Evolutionary conservation across 2,113 vertebrate species (phyloP).

Genomic region (Passer montanus): DNA sequence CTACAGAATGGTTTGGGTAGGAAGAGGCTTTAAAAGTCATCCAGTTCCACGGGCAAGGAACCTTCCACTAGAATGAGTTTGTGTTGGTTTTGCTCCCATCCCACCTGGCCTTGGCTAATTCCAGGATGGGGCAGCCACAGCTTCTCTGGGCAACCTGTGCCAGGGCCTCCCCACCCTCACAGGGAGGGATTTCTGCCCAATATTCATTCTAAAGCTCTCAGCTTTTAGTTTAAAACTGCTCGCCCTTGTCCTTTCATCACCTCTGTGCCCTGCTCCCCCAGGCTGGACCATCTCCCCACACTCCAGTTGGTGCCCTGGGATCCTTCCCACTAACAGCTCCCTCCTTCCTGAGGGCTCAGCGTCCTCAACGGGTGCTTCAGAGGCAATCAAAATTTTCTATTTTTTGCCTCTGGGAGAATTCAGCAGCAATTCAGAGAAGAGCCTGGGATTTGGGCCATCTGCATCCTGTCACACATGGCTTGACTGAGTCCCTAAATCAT

Average conservation of each 20-base stretch:
- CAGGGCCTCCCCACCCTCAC: neutral
- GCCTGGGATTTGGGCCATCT: conserved; percentile 9
- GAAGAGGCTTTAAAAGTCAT: neutral
- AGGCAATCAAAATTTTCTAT: conserved; percentile 23
- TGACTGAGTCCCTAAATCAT: neutral
- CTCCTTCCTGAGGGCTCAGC: conserved; percentile 13
- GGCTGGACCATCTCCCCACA: neutral
- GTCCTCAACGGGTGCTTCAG: conserved; percentile 18
- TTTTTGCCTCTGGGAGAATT: conserved; percentile 43
- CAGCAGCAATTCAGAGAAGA: conserved; percentile 22
- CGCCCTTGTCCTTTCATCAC: neutral
- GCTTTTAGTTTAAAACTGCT: neutral
- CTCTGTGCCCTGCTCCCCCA: neutral
- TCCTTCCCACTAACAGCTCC: neutral
- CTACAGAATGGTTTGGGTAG: neutral
- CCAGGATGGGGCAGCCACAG: neutral
- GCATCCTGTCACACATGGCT: neutral
- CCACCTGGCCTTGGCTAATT: neutral
- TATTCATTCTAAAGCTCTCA: neutral
- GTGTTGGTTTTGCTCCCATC: neutral
- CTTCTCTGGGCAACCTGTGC: neutral
- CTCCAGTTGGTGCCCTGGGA: neutral
- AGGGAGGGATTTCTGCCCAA: neutral
- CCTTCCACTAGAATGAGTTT: neutral
- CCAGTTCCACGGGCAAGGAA: neutral